Base-by-base conservation (phyloP, 2,888 invertebrate species). In the Hanleya hanleyi region DNA sequence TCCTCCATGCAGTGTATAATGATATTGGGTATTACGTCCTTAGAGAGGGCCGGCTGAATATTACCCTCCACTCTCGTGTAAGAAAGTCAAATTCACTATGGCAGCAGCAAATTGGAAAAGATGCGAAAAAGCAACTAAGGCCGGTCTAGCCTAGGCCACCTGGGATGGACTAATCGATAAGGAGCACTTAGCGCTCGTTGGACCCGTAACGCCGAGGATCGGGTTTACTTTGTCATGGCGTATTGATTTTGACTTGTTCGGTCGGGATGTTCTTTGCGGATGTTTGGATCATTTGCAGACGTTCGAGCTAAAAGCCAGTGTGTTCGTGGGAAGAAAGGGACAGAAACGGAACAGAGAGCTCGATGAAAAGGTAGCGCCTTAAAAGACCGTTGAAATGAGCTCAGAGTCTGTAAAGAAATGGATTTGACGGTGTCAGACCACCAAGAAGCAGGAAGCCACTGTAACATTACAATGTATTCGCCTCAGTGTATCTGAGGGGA, bases 31-130 rank as follows among this genome's bases (percentile, higher is more conserved):
- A 26, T 57, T 57, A 4, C 57, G 57, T 57, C 57, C 32, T 57
- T 32, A 1, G 57, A 57, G 57, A 4, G 32, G 26, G 9, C 4
- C 7, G n/a, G n/a, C n/a, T n/a, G n/a, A n/a, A n/a, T n/a, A n/a
- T n/a, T n/a, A n/a, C n/a, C n/a, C n/a, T n/a, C n/a, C n/a, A n/a
- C 26, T 15, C 57, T 22, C 18, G 57, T 15, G 57, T 7, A 29
- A 18, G 57, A 29, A 26, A 57, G 57, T 3, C 57, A 57, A 57
- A 57, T 57, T 57, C 26, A 26, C 57, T 32, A 22, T 26, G 32
- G 57, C 57, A 57, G 29, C 57, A 26, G 57, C 57, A 57, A 57
- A 57, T 57, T 57, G 57, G 57, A 29, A 29, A 57, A 57, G 57
- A 57, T 57, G 57, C 26, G 57, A 57, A 57, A 57, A 57, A 57